phyloP scores from a whole-genome alignment of 2,888 invertebrate species.

The Mycogona germanica region DNA sequence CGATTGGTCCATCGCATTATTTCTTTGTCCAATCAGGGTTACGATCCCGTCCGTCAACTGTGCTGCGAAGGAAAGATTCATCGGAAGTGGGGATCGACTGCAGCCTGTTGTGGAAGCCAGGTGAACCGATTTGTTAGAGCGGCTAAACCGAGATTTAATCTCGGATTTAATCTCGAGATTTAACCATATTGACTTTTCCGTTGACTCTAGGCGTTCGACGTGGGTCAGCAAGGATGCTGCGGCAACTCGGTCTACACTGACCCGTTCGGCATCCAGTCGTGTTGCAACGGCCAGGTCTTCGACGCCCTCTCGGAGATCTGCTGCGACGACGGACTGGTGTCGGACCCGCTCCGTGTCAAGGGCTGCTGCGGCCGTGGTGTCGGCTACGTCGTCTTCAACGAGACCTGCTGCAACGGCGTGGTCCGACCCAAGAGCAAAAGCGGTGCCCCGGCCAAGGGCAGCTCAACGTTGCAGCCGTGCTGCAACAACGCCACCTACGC shows the following conservation, averaged over 20 bases:
- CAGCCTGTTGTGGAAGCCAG: conserved; percentile 11
- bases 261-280: conserved; percentile 15
- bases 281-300: conserved; percentile 8
- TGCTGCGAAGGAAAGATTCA: conserved; percentile 15
- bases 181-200: no score
- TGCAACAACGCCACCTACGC: not conserved
- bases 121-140: no score
- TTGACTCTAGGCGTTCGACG: conserved; percentile 8
- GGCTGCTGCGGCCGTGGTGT: conserved; percentile 11
- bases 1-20: no score
- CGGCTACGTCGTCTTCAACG: not conserved
- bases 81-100: conserved; percentile 1
- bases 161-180: no score
- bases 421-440: not conserved
- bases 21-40: conserved; percentile 9
- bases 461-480: not conserved
- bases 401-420: conserved; percentile 12
- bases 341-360: conserved; percentile 6
- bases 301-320: conserved; percentile 8
- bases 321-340: not conserved
- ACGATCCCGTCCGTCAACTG: conserved; percentile 8
- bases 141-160: no score
- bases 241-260: conserved; percentile 8
- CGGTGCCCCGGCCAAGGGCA: not conserved
- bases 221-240: conserved; percentile 9